Evolutionary conservation across 2,797 vertebrate species (phyloP).

Genomic region (Aythya fuligula): DNA sequence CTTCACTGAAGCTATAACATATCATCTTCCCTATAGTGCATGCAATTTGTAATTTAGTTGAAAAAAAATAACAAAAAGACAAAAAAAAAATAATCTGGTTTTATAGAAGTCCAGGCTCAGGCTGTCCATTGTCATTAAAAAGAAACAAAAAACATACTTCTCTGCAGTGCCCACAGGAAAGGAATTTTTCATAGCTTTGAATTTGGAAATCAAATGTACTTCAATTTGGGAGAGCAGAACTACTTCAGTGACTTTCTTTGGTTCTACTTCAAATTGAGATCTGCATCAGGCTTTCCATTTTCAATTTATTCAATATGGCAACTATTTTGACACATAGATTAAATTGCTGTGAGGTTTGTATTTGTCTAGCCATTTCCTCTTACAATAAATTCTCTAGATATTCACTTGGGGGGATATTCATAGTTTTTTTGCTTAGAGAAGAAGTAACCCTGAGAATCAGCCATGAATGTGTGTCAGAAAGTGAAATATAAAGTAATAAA

Average conservation of each 20-base stretch:
- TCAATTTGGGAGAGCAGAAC: background rate
- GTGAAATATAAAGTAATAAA: constrained; percentile 32
- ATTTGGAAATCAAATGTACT: constrained; percentile 32
- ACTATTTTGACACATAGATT: constrained; percentile 29
- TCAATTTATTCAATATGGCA: background rate
- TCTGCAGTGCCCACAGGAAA: constrained; percentile 25
- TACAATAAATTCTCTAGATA: constrained; percentile 14
- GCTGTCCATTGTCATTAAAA: background rate
- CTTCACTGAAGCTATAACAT: background rate
- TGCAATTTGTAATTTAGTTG: background rate
- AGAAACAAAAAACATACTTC: background rate
- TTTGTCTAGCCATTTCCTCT: constrained; percentile 13
- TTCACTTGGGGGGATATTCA: background rate
- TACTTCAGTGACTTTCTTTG: background rate
- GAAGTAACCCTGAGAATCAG: background rate
- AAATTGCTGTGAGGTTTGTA: constrained; percentile 15
- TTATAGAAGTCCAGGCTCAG: background rate
- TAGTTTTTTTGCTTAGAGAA: background rate
- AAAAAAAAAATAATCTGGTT: background rate
- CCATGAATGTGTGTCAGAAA: background rate
- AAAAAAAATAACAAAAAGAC: background rate
- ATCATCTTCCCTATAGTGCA: background rate
- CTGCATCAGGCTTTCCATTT: background rate
- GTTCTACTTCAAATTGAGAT: background rate
- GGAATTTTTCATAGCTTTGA: background rate